Evolutionary conservation across 2,888 invertebrate species (phyloP).

Genomic region (Lepeophtheirus nordmannii): DNA sequence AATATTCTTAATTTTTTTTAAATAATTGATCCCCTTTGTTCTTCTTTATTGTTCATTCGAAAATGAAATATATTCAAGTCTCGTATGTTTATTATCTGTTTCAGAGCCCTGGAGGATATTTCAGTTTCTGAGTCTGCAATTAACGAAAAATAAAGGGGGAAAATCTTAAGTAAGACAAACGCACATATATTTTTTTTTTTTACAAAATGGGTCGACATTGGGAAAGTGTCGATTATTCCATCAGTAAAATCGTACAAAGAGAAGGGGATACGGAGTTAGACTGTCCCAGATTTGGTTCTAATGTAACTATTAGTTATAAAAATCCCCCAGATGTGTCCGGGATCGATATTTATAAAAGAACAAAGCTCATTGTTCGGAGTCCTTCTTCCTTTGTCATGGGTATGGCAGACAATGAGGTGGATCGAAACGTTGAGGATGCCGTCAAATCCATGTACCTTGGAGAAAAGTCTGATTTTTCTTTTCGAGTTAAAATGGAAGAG

Average conservation of each 20-base stretch:
- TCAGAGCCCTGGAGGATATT: too few relatives aligned
- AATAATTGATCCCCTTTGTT: too few relatives aligned
- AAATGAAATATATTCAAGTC: too few relatives aligned
- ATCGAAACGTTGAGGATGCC: constrained; percentile 6
- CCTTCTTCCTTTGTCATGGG: neutral
- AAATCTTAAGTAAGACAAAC: too few relatives aligned
- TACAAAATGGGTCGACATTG: neutral
- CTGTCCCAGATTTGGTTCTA: neutral
- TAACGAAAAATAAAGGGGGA: too few relatives aligned
- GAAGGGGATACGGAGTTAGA: neutral
- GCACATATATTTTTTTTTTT: too few relatives aligned
- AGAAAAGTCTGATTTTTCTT: constrained; percentile 2
- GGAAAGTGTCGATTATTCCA: neutral
- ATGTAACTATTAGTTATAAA: neutral
- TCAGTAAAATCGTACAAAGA: neutral
- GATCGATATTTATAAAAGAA: neutral
- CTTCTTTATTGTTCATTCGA: too few relatives aligned
- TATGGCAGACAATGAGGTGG: constrained; percentile 3
- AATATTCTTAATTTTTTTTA: too few relatives aligned
- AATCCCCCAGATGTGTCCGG: neutral
- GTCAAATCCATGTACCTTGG: constrained; percentile 11
- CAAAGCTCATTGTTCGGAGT: neutral
- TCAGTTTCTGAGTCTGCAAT: too few relatives aligned
- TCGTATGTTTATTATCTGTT: too few relatives aligned
- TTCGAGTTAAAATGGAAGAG: neutral